phyloP scores from a whole-genome alignment of 2,888 invertebrate species.

The Fragum whitleyi region DNA sequence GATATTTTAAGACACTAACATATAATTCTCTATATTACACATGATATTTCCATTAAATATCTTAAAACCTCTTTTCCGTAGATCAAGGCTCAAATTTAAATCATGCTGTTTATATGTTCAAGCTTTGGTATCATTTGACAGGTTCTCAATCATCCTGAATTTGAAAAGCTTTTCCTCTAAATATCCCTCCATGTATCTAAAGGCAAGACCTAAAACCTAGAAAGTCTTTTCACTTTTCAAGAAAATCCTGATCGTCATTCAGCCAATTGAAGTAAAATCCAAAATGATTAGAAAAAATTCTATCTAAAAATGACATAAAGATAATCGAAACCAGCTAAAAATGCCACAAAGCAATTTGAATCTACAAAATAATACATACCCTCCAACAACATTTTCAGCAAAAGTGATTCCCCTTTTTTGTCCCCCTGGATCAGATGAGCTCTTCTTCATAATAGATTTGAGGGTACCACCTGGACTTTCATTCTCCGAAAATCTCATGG shows the following conservation, averaged over 20 bases:
- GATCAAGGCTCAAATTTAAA: constrained; percentile 3
- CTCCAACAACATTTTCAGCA: constrained; percentile 81
- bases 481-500: constrained; percentile 40
- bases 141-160: no score
- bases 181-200: no score
- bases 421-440: constrained; percentile 63
- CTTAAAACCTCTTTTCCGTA: background rate
- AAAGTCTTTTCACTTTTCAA: no score
- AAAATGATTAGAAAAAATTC: background rate
- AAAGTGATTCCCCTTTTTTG: constrained; percentile 82
- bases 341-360: background rate
- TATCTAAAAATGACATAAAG: background rate
- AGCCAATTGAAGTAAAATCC: background rate
- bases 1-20: no score
- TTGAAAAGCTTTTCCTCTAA: no score
- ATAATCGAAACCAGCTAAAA: background rate
- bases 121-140: no score
- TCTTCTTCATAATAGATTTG: constrained; percentile 82
- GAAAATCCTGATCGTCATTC: background rate
- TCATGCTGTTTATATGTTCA: background rate
- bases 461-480: constrained; percentile 54
- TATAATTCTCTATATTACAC: no score
- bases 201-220: no score
- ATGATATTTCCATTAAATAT: background rate
- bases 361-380: constrained; percentile 68